Conservation (phyloP, 2,888 invertebrate genomes). For the Biston betularia region DNA sequence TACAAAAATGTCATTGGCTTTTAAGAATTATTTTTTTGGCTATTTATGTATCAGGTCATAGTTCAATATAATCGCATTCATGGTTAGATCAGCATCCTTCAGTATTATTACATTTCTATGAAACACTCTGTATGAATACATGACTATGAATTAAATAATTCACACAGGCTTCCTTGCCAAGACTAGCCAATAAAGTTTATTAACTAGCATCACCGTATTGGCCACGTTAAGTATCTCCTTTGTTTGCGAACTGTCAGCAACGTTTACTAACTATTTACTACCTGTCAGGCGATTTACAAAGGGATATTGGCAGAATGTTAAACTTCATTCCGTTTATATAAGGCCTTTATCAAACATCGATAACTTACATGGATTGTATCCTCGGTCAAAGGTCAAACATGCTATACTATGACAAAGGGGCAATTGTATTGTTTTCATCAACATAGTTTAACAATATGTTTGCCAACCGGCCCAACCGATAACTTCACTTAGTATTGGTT, state of each 20-base stretch:
- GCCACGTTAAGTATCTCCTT: slow-evolving; percentile 21
- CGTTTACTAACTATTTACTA: slow-evolving; percentile 24
- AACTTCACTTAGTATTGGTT: too few species aligned
- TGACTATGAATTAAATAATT: neutral
- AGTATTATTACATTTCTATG: too few species aligned
- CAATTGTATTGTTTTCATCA: too few species aligned
- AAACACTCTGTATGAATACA: neutral
- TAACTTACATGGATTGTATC: neutral
- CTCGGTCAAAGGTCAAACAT: neutral
- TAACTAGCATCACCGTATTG: neutral
- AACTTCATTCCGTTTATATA: slow-evolving; percentile 14
- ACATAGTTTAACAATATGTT: too few species aligned
- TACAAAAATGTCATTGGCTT: too few species aligned
- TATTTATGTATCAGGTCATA: too few species aligned
- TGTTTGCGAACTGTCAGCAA: slow-evolving; percentile 28
- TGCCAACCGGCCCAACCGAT: too few species aligned
- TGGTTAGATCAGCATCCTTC: too few species aligned
- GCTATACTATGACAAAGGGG: neutral
- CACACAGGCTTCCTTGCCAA: slow-evolving; percentile 24
- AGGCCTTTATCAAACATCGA: neutral
- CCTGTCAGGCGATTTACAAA: slow-evolving; percentile 23
- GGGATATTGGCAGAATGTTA: slow-evolving; percentile 23
- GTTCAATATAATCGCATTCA: too few species aligned
- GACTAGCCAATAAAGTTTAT: slow-evolving; percentile 26
- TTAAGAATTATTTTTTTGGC: too few species aligned